Evolutionary conservation across 92 coral and sea anemone genomes (phyloP), one percentile per base, ranked within the genome.

Genomic region (Actinostola sp.): DNA sequence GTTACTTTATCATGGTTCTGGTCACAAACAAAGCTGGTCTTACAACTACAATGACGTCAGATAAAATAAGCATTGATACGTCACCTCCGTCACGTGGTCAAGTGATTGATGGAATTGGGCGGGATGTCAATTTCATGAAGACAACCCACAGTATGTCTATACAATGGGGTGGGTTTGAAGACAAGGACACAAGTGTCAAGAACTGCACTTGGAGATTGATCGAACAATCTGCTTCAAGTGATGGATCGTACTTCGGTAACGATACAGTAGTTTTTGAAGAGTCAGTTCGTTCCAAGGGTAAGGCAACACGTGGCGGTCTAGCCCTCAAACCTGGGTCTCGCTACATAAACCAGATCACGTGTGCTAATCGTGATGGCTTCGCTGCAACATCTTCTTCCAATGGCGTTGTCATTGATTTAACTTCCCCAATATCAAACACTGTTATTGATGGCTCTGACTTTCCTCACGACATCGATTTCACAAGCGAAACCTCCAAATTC

Each of bases 1-100:
- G 69, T n/a, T 91, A 85, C 66, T 88, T 85, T 54, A 84, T 85
- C 38, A 86, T 84, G 43, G 83, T 94, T 0, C 53, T 83, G 38
- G 95, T 89, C 3, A 58, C 53, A 29, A 94, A 94, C 62, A 70
- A 75, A 30, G 98, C 97, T 21, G 89, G 88, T 33, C 94, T 94
- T 8, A 72, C 55, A 25, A 76, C 92, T 17, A 84, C 79, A 9
- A 63, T 83, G 82, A 85, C 92, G 44, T 94, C 98, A 27, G 70
- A 71, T 45, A 74, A 82, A 61, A 45, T 88, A 33, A 48, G 16
- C 62, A 77, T 91, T 19, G 98, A 94, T 82, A 73, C 72, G 8
- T 71, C 95, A 33, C 95, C 97, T 10, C 98, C 98, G n/a, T 77
- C 89, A 36, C 78, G 33, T 16, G 98, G 98, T 25, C 56, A 70